A percentile compares a stretch with the other conserved stretches of the same genome.
Evolutionary conservation across 2,797 vertebrate genomes (phyloP).

Genomic region (Smutsia gigantea): DNA sequence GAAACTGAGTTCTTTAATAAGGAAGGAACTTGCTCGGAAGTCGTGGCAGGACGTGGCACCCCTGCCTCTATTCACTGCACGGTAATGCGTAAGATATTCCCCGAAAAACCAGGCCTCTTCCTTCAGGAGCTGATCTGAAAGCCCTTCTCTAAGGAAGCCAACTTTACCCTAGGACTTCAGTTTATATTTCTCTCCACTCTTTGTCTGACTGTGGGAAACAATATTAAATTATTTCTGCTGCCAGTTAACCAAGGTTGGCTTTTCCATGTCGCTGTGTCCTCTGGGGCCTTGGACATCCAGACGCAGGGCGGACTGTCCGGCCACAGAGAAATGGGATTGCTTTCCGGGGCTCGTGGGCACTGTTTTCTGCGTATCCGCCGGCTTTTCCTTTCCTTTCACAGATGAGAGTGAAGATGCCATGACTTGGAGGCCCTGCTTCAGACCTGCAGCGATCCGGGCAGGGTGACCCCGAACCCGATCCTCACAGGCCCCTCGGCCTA

Average conservation of each 20-base stretch:
- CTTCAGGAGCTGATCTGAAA: neutral
- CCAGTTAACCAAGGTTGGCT: neutral
- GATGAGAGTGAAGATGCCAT: slow-evolving; percentile 45
- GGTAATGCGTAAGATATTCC: neutral
- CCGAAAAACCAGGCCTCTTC: neutral
- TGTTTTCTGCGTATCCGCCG: neutral
- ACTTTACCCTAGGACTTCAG: neutral
- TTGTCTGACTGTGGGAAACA: neutral
- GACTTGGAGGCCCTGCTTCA: slow-evolving; percentile 1
- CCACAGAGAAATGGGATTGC: neutral
- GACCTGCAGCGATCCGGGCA: slow-evolving; percentile 64
- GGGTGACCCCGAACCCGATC: slow-evolving; percentile 76
- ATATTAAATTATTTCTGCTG: slow-evolving; percentile 17
- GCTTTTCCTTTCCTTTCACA: slow-evolving; percentile 28
- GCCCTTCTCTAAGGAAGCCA: neutral
- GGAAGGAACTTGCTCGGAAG: neutral
- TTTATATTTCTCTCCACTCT: neutral
- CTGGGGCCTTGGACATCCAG: neutral
- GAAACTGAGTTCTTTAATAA: neutral
- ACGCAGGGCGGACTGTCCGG: neutral
- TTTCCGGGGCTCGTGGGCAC: slow-evolving; percentile 8
- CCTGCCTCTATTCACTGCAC: neutral
- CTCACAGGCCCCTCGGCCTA: slow-evolving; percentile 31
- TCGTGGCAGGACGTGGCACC: neutral
- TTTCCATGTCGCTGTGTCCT: neutral